Conservation (phyloP, 2,113 vertebrate genomes). For the Entelurus aequoreus region DNA sequence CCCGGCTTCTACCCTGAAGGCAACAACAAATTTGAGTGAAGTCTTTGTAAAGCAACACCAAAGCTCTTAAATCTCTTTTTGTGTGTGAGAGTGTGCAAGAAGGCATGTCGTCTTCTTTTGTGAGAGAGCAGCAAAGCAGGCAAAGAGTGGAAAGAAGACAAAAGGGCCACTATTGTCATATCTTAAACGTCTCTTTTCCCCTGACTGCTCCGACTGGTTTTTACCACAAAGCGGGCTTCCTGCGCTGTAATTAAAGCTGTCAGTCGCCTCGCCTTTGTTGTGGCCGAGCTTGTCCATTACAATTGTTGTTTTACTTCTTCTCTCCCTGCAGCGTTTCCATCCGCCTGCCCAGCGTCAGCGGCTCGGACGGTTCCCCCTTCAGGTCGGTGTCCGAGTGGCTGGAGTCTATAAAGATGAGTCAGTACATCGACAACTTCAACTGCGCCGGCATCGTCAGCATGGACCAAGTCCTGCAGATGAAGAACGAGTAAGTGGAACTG, state of each 20-base stretch:
- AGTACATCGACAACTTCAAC: conserved; percentile 90
- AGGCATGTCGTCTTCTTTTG: conserved; percentile 20
- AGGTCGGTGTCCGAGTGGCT: conserved; percentile 89
- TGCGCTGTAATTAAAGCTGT: conserved; percentile 44
- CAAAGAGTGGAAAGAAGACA: conserved; percentile 30
- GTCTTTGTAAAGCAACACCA: neutral
- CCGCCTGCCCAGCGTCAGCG: conserved; percentile 91
- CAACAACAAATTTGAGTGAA: conserved; percentile 12
- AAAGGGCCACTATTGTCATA: conserved; percentile 14
- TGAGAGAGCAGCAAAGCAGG: conserved; percentile 16
- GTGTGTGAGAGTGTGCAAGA: conserved; percentile 21
- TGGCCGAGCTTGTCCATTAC: conserved; percentile 32
- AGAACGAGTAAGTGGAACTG: conserved; percentile 82
- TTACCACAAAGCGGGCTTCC: conserved; percentile 37
- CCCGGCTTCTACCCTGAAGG: neutral
- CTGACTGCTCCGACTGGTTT: conserved; percentile 54
- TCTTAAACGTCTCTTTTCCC: conserved; percentile 21
- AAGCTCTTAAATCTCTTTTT: neutral
- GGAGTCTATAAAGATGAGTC: conserved; percentile 95
- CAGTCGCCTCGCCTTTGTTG: conserved; percentile 28
- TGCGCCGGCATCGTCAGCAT: conserved; percentile 82
- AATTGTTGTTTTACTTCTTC: conserved; percentile 33
- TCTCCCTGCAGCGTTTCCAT: conserved; percentile 82
- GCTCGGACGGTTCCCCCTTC: conserved; percentile 87
- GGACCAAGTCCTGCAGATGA: conserved; percentile 95